These are phyloP conservation scores for Poecilia wingei DNA, from an alignment of 2,797 vertebrate genomes.

Conservation along the genomic window DNA sequence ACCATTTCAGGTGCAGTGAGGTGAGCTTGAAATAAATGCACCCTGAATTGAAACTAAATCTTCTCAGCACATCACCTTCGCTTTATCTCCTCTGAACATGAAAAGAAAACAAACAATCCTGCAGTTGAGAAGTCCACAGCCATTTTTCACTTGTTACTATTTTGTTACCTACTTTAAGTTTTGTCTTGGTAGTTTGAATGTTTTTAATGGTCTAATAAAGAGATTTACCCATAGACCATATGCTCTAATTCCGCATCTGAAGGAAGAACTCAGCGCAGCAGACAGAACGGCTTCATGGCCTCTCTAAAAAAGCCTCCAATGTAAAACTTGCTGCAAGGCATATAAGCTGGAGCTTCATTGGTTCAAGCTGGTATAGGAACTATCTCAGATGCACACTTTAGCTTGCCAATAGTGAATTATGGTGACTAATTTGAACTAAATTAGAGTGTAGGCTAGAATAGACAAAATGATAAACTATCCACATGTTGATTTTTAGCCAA, in stretches of 20 bases:
- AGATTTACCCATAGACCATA: constrained; percentile 35
- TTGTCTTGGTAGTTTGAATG: constrained; percentile 23
- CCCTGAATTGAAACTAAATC: constrained; percentile 71
- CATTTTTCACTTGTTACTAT: background rate
- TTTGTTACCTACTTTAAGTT: background rate
- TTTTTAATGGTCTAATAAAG: constrained; percentile 43
- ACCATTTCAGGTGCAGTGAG: constrained; percentile 73
- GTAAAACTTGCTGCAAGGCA: constrained; percentile 68
- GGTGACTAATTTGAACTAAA: background rate
- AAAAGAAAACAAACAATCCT: constrained; percentile 35
- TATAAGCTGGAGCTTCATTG: constrained; percentile 62
- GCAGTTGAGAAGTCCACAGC: constrained; percentile 7
- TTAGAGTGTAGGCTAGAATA: background rate
- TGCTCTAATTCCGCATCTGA: constrained; percentile 45
- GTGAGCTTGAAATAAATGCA: constrained; percentile 71
- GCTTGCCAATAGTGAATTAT: background rate
- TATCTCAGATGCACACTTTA: constrained; percentile 26
- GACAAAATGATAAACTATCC: background rate
- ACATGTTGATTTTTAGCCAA: background rate
- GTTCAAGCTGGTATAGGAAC: constrained; percentile 55
- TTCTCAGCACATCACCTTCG: constrained; percentile 41
- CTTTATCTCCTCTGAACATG: constrained; percentile 29
- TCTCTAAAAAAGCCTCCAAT: constrained; percentile 66
- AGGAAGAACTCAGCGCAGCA: constrained; percentile 48
- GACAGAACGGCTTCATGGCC: constrained; percentile 48